Base-by-base conservation (phyloP, 2,888 invertebrate genomes). In the Siphlonurus alternatus region DNA sequence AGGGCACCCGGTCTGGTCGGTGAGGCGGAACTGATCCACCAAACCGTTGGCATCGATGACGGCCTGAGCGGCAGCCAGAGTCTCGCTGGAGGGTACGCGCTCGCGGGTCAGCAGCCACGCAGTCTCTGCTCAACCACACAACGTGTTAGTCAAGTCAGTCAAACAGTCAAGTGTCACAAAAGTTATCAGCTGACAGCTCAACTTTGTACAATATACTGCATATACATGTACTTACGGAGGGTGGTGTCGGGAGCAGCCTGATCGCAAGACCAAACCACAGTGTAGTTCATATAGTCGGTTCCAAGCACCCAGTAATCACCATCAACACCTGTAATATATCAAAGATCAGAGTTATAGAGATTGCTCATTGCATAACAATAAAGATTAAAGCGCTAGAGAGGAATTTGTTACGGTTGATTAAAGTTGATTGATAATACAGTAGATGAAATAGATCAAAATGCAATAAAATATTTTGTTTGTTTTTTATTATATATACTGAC, bases 221-320 rank as follows among this genome's bases (percentile, higher is more conserved):
- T n/a, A n/a, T n/a, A n/a, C n/a, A n/a, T 19, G n/a, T 51, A 18
- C 56, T 66, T 53, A 66, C 65, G 59, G 22, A 63, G 25, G 19
- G 61, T 66, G 25, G 64, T 61, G 15, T 67, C 19, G 19, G 19
- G 19, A 56, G 62, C 53, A 15, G 62, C 23, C 23, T 66, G 66
- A 18, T 63, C 66, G 65, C 71, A 71, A 23, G 68, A 66, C 68
- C 70, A 71, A 19, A 71, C 70, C 1, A 70, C 67, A 59, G 70
- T 65, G 62, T 70, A 71, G 62, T 67, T 69, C 2, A 61, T 59
- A 67, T 71, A 71, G 65, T 71, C 71, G 0, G 71, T 71, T 54
- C 68, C 70, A n/a, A 71, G 59, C 5, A 71, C 67, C 65, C 67
- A 69, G 65, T 71, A 71, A 18, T 66, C 66, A 1, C 66, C 62